Percentiles rank a stretch among this genome's conserved stretches.
These are phyloP conservation scores for Numenius arquata DNA, from an alignment of 2,113 vertebrate species.

Conservation along the genomic window DNA sequence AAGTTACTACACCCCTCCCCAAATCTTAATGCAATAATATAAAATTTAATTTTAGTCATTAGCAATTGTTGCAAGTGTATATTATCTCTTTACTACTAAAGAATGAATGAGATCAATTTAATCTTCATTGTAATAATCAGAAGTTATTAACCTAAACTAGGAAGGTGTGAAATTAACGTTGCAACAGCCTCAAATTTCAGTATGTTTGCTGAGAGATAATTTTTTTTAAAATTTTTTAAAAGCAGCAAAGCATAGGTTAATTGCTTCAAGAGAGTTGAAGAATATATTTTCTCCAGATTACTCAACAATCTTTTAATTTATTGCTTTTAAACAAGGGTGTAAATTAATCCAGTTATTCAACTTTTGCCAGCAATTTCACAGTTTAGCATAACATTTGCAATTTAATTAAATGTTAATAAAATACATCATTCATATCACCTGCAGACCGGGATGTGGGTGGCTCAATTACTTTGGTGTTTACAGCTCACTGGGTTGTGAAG, in stretches of 20 bases:
- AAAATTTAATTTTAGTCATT: not conserved
- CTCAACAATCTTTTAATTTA: not conserved
- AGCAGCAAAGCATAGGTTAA: not conserved
- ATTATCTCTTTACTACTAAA: not conserved
- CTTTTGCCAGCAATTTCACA: constrained; percentile 33
- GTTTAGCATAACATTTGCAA: constrained; percentile 43
- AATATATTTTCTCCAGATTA: not conserved
- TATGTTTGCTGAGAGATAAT: not conserved
- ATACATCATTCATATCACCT: constrained; percentile 36
- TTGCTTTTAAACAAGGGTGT: not conserved
- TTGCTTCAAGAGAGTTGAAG: not conserved
- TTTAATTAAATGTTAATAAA: constrained; percentile 59
- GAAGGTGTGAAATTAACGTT: constrained; percentile 35
- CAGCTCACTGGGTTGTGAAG: constrained; percentile 52
- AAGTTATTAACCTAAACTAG: constrained; percentile 30
- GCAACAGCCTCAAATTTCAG: not conserved
- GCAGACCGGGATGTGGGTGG: not conserved
- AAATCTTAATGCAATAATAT: not conserved
- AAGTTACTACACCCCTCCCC: not conserved
- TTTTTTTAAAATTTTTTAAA: not conserved
- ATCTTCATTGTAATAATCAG: not conserved
- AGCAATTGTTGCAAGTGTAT: not conserved
- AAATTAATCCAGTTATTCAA: not conserved
- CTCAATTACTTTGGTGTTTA: constrained; percentile 52
- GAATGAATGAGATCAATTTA: constrained; percentile 10